Evolutionary conservation across 2,113 vertebrate genomes (phyloP).

Genomic region (Anolis carolinensis): DNA sequence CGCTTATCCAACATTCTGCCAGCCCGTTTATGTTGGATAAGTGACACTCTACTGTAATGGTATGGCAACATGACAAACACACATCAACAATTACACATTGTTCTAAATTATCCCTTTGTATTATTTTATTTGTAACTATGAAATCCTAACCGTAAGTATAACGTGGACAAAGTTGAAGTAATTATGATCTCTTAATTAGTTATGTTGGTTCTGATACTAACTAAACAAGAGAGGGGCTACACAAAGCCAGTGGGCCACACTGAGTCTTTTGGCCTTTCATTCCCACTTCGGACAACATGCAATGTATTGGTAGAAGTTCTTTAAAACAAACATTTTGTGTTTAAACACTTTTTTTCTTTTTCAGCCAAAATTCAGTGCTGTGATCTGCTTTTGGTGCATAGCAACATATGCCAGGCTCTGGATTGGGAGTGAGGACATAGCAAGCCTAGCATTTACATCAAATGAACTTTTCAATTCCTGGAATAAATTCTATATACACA

Average conservation of each 20-base stretch:
- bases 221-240: not conserved
- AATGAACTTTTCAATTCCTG: not conserved
- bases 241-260: too few species aligned
- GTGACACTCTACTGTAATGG: too few species aligned
- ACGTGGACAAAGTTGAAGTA: not conserved
- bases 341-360: not conserved
- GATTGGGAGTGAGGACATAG: too few species aligned
- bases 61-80: not conserved
- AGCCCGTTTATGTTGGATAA: too few species aligned
- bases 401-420: not conserved
- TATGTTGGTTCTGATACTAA: not conserved
- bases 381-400: not conserved
- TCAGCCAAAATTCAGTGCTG: not conserved
- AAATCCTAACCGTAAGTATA: not conserved
- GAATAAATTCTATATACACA: not conserved
- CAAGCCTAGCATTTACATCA: not conserved
- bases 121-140: not conserved
- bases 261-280: too few species aligned
- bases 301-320: not conserved
- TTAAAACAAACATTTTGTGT: not conserved
- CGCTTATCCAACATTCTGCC: too few species aligned
- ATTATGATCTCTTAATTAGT: not conserved
- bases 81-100: not conserved
- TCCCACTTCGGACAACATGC: not conserved
- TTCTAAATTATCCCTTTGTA: not conserved